These are phyloP conservation scores for Acropora tenuis DNA, from an alignment of 64 coral and sea anemone genomes.

Conservation along the genomic window DNA sequence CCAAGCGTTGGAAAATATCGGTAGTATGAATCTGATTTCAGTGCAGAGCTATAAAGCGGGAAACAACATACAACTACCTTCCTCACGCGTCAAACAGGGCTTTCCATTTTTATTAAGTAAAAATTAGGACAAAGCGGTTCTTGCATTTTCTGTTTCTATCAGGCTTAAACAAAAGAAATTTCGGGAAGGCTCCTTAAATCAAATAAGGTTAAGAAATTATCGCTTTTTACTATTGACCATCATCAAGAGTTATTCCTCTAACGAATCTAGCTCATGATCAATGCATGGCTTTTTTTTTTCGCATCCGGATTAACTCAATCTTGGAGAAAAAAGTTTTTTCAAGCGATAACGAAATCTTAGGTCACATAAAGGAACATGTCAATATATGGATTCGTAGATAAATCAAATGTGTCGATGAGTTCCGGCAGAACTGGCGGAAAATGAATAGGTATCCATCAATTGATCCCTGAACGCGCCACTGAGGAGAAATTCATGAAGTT, in stretches of 20 bases:
- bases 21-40: too few species aligned
- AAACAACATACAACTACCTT: too few species aligned
- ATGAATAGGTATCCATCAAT: background rate
- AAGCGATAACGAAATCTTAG: background rate
- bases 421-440: background rate
- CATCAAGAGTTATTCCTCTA: background rate
- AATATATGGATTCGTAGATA: background rate
- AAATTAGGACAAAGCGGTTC: too few species aligned
- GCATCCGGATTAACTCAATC: background rate
- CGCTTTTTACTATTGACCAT: background rate
- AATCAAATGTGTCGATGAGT: background rate
- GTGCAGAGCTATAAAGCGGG: too few species aligned
- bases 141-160: too few species aligned
- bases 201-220: background rate
- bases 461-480: background rate
- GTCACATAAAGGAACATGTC: background rate
- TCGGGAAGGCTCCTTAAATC: background rate
- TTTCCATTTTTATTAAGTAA: too few species aligned
- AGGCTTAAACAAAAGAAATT: too few species aligned
- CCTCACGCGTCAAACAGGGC: too few species aligned
- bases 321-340: background rate
- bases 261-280: too few species aligned
- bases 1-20: background rate
- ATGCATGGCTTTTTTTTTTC: background rate
- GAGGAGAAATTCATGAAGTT: background rate